A percentile compares a stretch with the other conserved stretches of the same genome.
Conservation (phyloP, 2,113 vertebrate genomes). For the Hemiscyllium ocellatum region DNA sequence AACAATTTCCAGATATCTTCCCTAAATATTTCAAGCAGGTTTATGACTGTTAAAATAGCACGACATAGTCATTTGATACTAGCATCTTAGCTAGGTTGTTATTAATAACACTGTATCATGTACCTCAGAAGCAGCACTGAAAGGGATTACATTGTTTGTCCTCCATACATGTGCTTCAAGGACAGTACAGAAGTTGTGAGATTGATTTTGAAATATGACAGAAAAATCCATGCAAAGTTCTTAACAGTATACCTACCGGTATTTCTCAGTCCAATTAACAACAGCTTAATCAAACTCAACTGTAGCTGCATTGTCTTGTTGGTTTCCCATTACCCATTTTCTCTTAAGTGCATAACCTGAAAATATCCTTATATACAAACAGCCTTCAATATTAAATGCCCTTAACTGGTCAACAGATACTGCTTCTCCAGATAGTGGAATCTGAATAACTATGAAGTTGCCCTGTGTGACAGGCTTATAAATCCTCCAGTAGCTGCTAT, state of each 20-base stretch:
- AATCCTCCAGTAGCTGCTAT: neutral
- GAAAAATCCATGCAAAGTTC: neutral
- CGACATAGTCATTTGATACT: neutral
- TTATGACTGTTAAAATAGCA: neutral
- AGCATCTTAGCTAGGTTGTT: neutral
- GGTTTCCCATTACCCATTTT: neutral
- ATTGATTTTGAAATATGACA: neutral
- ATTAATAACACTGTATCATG: too few relatives aligned
- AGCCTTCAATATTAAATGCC: neutral
- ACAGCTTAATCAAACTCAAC: neutral
- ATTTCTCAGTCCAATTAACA: neutral
- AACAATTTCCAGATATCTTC: neutral
- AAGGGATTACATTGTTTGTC: neutral
- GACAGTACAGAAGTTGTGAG: neutral
- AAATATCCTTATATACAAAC: constrained; percentile 2
- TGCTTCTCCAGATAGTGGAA: neutral
- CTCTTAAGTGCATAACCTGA: neutral
- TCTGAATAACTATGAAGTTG: constrained; percentile 13
- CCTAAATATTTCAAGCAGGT: neutral
- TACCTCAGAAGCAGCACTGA: neutral
- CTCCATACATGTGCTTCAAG: neutral
- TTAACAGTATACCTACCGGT: neutral
- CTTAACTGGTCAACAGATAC: neutral
- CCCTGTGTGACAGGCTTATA: constrained; percentile 14
- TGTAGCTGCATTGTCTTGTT: neutral